phyloP scores from a whole-genome alignment of 1,140 invertebrate genomes.

The Saccostrea glomerata region DNA sequence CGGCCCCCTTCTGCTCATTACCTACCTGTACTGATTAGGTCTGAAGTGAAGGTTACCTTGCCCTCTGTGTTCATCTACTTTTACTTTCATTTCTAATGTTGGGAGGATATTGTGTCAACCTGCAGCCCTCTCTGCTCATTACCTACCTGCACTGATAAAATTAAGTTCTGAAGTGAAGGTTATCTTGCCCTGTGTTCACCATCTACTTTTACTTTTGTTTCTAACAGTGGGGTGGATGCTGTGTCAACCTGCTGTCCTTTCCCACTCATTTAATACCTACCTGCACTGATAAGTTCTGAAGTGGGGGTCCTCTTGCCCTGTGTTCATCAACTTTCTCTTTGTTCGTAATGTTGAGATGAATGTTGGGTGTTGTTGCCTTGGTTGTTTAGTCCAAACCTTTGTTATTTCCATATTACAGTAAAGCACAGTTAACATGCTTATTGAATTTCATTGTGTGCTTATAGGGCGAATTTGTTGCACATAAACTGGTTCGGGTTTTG shows the following conservation, averaged over 20 bases:
- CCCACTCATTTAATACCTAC: slow-evolving; percentile 13
- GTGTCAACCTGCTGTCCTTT: too few species aligned
- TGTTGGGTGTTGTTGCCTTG: too few species aligned
- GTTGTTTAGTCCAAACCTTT: too few species aligned
- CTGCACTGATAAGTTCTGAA: slow-evolving; percentile 9
- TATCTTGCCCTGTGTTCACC: neutral
- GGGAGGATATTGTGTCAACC: neutral
- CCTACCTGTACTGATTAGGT: slow-evolving; percentile 8
- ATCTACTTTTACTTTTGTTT: neutral
- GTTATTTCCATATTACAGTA: too few species aligned
- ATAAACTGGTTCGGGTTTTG: too few species aligned
- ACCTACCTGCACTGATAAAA: neutral
- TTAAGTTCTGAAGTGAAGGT: neutral
- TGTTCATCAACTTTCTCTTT: neutral
- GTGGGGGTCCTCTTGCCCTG: neutral
- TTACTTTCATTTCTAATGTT: neutral
- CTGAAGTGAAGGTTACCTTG: neutral
- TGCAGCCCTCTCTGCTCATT: neutral
- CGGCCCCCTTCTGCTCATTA: neutral
- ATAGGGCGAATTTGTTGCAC: too few species aligned
- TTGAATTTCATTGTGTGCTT: too few species aligned
- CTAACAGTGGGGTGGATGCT: neutral
- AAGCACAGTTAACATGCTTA: too few species aligned
- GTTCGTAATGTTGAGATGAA: neutral
- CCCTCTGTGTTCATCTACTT: neutral